Percentiles rank a stretch among this genome's conserved stretches.
phyloP scores from a whole-genome alignment of 2,888 invertebrate genomes.

The Iphiclides podalirius region DNA sequence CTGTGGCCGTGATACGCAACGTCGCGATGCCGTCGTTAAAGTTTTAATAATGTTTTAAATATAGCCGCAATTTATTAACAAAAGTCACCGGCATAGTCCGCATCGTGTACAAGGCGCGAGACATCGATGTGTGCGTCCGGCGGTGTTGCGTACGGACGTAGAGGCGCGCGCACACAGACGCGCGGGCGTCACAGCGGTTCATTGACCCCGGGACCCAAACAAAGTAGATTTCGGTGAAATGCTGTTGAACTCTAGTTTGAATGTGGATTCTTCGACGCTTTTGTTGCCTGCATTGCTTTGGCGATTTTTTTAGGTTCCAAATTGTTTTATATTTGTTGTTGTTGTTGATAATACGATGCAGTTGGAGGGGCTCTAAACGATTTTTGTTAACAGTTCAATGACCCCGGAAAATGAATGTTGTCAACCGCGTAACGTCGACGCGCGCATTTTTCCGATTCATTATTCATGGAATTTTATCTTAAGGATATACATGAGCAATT shows the following conservation, averaged over 20 bases:
- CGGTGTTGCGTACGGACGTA: constrained; percentile 45
- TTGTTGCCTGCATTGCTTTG: constrained; percentile 60
- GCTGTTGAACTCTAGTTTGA: constrained; percentile 77
- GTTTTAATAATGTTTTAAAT: constrained; percentile 21
- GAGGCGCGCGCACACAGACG: constrained; percentile 64
- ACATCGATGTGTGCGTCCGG: constrained; percentile 55
- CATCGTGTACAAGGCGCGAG: constrained; percentile 39
- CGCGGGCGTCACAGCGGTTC: constrained; percentile 65
- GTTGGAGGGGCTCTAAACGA: constrained; percentile 11
- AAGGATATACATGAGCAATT: constrained; percentile 11
- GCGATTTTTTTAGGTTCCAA: constrained; percentile 35
- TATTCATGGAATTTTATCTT: constrained; percentile 23
- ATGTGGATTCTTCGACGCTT: constrained; percentile 58
- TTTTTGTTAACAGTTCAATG: constrained; percentile 52
- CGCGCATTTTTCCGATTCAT: constrained; percentile 22
- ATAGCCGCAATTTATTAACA: constrained; percentile 61
- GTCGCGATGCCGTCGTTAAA: constrained; percentile 18
- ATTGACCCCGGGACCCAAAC: constrained; percentile 76
- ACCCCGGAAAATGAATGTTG: constrained; percentile 62
- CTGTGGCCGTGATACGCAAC: constrained; percentile 6
- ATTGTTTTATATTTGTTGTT: constrained; percentile 26
- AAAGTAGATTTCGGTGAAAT: constrained; percentile 79
- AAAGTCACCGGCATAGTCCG: constrained; percentile 52
- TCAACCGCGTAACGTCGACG: constrained; percentile 37
- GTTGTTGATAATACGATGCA: constrained; percentile 21